Evolutionary conservation across 2,797 vertebrate species (phyloP).

Genomic region (Sebastes oblongus): DNA sequence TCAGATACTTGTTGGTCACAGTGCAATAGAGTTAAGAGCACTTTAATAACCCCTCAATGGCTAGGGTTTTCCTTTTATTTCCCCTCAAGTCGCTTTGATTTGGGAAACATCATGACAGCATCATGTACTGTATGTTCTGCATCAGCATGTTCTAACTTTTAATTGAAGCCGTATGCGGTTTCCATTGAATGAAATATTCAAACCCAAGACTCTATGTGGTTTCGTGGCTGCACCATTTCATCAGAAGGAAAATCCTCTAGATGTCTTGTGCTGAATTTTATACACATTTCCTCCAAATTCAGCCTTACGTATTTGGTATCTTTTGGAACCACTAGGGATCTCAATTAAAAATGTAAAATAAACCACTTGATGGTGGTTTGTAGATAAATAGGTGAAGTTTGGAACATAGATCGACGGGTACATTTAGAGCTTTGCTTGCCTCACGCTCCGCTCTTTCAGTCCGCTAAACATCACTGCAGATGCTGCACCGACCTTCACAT

Average conservation of each 20-base stretch:
- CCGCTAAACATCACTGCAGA: too few relatives aligned
- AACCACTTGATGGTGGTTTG: neutral
- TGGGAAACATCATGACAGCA: neutral
- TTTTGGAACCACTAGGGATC: neutral
- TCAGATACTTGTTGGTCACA: slow-evolving; percentile 29
- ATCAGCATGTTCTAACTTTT: neutral
- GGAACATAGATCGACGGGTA: too few relatives aligned
- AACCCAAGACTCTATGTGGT: neutral
- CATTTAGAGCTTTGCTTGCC: too few relatives aligned
- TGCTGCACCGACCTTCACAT: neutral
- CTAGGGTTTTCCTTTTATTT: neutral
- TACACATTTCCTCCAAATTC: neutral
- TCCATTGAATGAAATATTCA: neutral
- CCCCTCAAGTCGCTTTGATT: neutral
- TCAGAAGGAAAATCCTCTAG: neutral
- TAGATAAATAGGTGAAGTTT: too few relatives aligned
- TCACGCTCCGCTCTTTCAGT: too few relatives aligned
- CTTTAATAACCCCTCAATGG: neutral
- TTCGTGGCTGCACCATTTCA: neutral
- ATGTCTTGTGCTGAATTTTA: neutral
- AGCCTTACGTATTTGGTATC: neutral
- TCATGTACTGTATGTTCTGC: neutral
- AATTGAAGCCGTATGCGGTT: neutral
- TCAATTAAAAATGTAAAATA: neutral
- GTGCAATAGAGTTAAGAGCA: neutral